These are phyloP conservation scores for Gallinago paraguaiae DNA, from an alignment of 2,113 vertebrate species.

Conservation along the genomic window DNA sequence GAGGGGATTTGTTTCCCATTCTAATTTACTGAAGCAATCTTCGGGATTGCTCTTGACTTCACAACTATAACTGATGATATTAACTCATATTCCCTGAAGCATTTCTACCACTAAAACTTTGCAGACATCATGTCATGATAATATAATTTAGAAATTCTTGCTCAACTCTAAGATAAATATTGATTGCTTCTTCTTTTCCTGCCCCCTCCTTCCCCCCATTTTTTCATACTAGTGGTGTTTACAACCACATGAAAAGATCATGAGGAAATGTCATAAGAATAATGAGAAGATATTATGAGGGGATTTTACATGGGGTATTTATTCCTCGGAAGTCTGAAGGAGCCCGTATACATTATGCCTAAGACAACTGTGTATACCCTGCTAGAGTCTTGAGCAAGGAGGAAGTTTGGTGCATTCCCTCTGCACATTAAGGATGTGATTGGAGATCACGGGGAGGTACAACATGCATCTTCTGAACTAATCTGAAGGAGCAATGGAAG, in stretches of 20 bases:
- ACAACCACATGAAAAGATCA: neutral
- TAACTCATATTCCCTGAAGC: slow-evolving; percentile 8
- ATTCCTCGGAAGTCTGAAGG: neutral
- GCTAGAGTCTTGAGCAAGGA: neutral
- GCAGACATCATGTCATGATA: neutral
- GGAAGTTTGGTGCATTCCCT: neutral
- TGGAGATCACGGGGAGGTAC: neutral
- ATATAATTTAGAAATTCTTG: slow-evolving; percentile 16
- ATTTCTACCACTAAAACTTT: neutral
- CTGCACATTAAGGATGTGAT: neutral
- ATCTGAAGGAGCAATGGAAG: neutral
- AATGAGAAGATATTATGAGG: neutral
- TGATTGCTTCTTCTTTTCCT: neutral
- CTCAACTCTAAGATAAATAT: neutral
- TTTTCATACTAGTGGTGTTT: neutral
- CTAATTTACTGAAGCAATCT: slow-evolving; percentile 31
- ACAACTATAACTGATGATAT: neutral
- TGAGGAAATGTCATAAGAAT: neutral
- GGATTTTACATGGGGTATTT: neutral
- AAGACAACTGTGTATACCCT: neutral
- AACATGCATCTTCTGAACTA: neutral
- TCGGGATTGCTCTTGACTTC: slow-evolving; percentile 7
- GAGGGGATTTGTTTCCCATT: slow-evolving; percentile 15
- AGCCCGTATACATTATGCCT: neutral
- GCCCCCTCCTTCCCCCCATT: fast-evolving